phyloP scores from a whole-genome alignment of 2,888 invertebrate species.

The Caenorhabditis afra region DNA sequence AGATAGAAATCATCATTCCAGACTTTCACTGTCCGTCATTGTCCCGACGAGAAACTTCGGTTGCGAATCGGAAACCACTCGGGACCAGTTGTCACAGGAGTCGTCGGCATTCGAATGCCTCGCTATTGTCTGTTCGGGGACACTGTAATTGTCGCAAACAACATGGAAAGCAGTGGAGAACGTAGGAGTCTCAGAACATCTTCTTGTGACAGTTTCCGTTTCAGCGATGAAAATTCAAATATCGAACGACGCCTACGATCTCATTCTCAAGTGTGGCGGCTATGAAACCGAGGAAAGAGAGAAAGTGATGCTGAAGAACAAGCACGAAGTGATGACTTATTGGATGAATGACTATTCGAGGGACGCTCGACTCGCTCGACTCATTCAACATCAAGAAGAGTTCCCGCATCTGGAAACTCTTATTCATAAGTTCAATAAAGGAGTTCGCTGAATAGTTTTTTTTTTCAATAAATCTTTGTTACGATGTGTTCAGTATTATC shows the following conservation, averaged over 20 bases:
- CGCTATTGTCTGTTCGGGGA: conserved; percentile 66
- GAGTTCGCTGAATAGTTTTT: conserved; percentile 1
- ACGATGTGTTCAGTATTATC: neutral
- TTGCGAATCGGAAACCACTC: conserved; percentile 68
- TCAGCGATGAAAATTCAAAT: conserved; percentile 68
- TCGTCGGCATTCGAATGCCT: conserved; percentile 65
- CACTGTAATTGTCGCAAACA: conserved; percentile 65
- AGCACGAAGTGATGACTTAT: conserved; percentile 52
- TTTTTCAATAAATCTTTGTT: conserved; percentile 16
- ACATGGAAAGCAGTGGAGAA: conserved; percentile 69
- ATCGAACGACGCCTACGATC: conserved; percentile 57
- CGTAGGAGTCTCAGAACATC: conserved; percentile 29
- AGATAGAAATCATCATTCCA: conserved; percentile 21
- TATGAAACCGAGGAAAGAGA: conserved; percentile 60
- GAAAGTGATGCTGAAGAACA: conserved; percentile 60
- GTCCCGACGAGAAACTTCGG: conserved; percentile 61
- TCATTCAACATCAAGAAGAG: conserved; percentile 26
- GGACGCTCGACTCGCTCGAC: conserved; percentile 42
- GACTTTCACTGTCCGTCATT: conserved; percentile 62
- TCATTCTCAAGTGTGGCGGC: conserved; percentile 62
- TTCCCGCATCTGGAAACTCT: conserved; percentile 51
- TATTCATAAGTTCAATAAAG: conserved; percentile 47
- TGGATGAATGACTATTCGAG: conserved; percentile 58
- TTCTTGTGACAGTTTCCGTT: conserved; percentile 3
- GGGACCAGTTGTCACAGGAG: conserved; percentile 63